phyloP scores from a whole-genome alignment of 2,113 vertebrate species.

The Rostratula benghalensis region DNA sequence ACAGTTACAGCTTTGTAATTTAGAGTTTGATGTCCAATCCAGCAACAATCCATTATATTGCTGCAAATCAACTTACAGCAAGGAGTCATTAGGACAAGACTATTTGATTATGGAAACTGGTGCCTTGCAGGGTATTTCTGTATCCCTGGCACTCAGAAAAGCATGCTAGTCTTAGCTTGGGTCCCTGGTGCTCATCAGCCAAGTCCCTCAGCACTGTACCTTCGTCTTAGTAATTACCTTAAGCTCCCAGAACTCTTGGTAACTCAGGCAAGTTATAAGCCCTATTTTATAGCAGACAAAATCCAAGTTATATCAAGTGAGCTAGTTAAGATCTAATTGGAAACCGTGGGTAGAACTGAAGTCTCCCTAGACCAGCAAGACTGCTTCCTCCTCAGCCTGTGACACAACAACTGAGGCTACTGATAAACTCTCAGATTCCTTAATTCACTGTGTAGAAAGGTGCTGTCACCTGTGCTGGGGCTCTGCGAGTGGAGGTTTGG shows the following conservation, averaged over 20 bases:
- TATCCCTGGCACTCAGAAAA: neutral
- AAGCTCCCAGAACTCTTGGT: neutral
- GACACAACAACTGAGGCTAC: neutral
- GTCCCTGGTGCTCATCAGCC: neutral
- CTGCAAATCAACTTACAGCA: neutral
- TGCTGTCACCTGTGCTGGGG: neutral
- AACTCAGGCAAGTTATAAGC: neutral
- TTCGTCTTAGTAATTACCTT: neutral
- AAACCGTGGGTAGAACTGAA: neutral
- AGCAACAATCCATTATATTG: neutral
- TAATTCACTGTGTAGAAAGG: neutral
- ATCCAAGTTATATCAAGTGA: neutral
- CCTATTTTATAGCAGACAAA: neutral
- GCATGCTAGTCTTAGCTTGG: neutral
- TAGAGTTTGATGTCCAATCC: slow-evolving; percentile 7
- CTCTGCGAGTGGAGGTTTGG: neutral
- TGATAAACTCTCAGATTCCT: neutral
- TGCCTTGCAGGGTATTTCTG: neutral
- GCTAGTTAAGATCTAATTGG: neutral
- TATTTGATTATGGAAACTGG: neutral
- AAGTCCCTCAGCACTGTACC: neutral
- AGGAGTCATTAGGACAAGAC: neutral
- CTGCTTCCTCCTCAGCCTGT: neutral
- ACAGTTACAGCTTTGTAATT: neutral
- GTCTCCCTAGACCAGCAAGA: neutral